Conservation (phyloP, 2,797 vertebrate genomes). For the Enteromius radiatus region DNA sequence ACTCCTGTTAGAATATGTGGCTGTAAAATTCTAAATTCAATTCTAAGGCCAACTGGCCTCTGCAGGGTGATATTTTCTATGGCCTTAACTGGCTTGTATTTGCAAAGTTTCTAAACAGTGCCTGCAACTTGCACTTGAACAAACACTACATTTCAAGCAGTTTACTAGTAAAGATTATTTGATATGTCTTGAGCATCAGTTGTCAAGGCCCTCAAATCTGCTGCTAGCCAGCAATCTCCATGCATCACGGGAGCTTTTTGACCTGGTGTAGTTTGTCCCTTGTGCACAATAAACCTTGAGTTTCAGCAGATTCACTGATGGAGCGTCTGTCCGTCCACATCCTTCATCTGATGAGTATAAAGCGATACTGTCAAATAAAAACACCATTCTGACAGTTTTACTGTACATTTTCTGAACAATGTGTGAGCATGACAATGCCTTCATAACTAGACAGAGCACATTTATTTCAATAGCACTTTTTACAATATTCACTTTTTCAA, state of each 20-base stretch:
- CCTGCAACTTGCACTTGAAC: not conserved
- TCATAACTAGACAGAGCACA: not conserved
- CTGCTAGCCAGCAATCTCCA: not conserved
- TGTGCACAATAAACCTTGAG: slow-evolving; percentile 15
- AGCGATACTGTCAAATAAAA: not conserved
- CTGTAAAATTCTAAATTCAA: no score
- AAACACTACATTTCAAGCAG: not conserved
- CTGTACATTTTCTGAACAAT: not conserved
- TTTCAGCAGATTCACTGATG: not conserved
- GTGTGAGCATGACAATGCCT: not conserved
- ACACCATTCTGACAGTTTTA: not conserved
- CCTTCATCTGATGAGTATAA: slow-evolving; percentile 2
- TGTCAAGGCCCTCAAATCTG: not conserved
- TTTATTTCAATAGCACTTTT: not conserved
- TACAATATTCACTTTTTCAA: not conserved
- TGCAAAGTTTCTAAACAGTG: not conserved
- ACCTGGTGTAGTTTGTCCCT: slow-evolving; percentile 9
- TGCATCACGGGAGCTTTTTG: slow-evolving; percentile 20
- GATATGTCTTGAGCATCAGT: not conserved
- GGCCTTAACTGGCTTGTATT: not conserved
- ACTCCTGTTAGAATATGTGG: no score
- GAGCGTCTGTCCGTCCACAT: not conserved
- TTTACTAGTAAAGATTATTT: not conserved
- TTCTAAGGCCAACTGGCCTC: no score
- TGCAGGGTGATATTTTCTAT: no score